Conservation (phyloP, 2,797 vertebrate genomes). For the Karalla daura region DNA sequence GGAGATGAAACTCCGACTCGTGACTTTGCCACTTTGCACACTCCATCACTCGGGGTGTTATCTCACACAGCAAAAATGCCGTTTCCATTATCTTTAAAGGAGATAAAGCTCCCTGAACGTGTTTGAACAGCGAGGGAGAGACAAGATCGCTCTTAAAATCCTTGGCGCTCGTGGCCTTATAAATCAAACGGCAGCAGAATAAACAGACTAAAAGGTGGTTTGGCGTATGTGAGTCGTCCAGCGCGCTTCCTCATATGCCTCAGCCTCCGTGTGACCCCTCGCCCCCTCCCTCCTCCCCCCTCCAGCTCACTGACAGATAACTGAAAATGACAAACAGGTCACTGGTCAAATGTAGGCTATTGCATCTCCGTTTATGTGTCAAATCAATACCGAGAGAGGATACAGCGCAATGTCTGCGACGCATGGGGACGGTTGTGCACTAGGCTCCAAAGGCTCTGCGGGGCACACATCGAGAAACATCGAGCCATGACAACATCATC, state of each 20-base stretch:
- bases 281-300: slow-evolving; percentile 5
- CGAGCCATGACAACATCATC: not conserved
- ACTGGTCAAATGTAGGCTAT: slow-evolving; percentile 63
- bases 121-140: not conserved
- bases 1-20: slow-evolving; percentile 15
- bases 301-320: slow-evolving; percentile 36
- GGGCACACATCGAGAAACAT: not conserved
- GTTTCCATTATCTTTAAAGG: slow-evolving; percentile 12
- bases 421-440: not conserved
- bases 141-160: not conserved
- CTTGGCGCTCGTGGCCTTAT: not conserved
- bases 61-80: slow-evolving; percentile 4
- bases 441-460: not conserved
- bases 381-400: slow-evolving; percentile 67
- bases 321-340: slow-evolving; percentile 58
- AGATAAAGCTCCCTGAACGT: slow-evolving; percentile 1
- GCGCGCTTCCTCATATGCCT: not conserved
- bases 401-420: slow-evolving; percentile 30
- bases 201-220: not conserved
- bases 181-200: not conserved
- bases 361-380: slow-evolving; percentile 60
- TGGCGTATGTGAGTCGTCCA: not conserved
- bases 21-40: slow-evolving; percentile 12
- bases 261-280: not conserved
- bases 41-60: slow-evolving; percentile 19